Evolutionary conservation across 1,140 invertebrate genomes (phyloP).

Genomic region (Andricus grossulariae): DNA sequence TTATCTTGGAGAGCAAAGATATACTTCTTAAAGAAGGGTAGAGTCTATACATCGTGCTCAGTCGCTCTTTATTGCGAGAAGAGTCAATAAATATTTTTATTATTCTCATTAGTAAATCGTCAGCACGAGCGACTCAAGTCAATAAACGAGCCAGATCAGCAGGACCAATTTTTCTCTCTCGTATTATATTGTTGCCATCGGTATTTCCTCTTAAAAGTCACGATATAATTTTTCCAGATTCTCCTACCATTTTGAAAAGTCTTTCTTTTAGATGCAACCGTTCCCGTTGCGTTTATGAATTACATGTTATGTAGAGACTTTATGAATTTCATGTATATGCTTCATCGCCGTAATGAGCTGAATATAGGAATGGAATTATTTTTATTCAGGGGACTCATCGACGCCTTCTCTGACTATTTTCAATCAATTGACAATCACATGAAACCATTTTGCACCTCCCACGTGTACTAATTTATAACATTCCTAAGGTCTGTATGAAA

Average conservation of each 20-base stretch:
- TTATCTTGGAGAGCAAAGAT: conserved; percentile 42
- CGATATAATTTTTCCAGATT: neutral
- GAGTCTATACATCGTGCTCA: neutral
- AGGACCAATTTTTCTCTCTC: neutral
- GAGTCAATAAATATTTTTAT: neutral
- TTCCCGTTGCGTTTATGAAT: neutral
- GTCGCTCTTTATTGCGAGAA: conserved; percentile 6
- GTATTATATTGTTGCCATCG: neutral
- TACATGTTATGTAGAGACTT: neutral
- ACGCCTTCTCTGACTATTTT: conserved; percentile 8
- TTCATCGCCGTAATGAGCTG: neutral
- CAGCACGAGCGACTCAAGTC: neutral
- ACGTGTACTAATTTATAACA: no score
- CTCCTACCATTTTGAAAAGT: neutral
- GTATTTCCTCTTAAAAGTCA: neutral
- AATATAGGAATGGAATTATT: neutral
- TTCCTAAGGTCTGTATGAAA: no score
- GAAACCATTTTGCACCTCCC: no score
- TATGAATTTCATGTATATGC: conserved; percentile 2
- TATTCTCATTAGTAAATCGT: neutral
- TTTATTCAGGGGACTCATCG: conserved; percentile 5
- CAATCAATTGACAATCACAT: no score
- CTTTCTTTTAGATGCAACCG: neutral
- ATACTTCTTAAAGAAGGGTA: conserved; percentile 42
- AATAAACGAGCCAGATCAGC: neutral